Evolutionary conservation across 2,888 invertebrate genomes (phyloP).

Genomic region (Andrena fulva): DNA sequence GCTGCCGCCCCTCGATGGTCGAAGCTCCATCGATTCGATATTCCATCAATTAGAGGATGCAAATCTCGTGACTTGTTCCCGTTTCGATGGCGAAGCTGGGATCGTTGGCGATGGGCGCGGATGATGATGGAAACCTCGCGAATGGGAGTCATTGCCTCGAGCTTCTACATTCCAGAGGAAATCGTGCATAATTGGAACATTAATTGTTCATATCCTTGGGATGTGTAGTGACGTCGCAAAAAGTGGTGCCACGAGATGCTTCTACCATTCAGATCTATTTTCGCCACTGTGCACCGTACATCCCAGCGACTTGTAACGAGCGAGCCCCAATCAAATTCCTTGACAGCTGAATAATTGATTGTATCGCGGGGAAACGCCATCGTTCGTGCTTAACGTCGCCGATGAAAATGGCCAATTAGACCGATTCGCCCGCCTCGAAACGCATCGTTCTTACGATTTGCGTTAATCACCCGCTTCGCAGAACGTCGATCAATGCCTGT

Average conservation of each 20-base stretch:
- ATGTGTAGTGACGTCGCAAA: not conserved
- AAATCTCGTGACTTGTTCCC: conserved; percentile 1
- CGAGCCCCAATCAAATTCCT: conserved; percentile 8
- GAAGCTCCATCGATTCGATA: not conserved
- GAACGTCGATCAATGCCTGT: too few species aligned
- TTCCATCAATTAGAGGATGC: conserved; percentile 30
- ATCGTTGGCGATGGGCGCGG: not conserved
- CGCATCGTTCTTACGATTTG: conserved; percentile 1
- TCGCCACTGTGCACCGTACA: not conserved
- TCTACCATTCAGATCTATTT: not conserved
- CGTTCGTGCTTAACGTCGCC: conserved; percentile 22
- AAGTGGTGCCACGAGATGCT: not conserved
- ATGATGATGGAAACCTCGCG: not conserved
- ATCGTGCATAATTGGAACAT: not conserved
- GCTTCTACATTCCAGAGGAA: not conserved
- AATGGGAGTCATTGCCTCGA: not conserved
- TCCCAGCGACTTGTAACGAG: not conserved
- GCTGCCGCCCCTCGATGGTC: not conserved
- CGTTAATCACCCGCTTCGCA: not conserved
- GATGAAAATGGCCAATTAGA: conserved; percentile 27
- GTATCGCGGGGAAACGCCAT: not conserved
- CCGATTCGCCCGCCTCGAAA: not conserved
- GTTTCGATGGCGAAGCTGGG: not conserved
- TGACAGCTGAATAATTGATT: conserved; percentile 32
- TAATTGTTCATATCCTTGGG: too few species aligned